A percentile compares a stretch with the other conserved stretches of the same genome.
phyloP scores from a whole-genome alignment of 2,797 vertebrate genomes.

The Tokudaia muenninki region DNA sequence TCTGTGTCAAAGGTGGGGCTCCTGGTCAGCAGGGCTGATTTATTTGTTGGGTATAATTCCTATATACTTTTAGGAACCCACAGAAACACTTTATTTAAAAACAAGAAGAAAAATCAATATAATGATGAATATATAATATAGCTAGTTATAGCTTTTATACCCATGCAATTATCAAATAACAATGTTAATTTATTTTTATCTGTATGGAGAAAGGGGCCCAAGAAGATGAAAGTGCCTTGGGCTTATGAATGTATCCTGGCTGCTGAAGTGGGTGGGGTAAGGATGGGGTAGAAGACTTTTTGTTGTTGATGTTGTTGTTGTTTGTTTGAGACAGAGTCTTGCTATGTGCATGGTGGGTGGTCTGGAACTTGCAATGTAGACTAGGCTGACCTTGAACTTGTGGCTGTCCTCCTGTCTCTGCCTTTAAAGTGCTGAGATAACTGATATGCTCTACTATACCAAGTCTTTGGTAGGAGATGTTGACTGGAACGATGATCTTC shows the following conservation, averaged over 20 bases:
- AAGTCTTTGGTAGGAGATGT: not conserved
- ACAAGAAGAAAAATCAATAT: constrained; percentile 14
- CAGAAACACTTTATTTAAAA: constrained; percentile 31
- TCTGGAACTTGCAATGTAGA: not conserved
- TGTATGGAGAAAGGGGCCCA: not conserved
- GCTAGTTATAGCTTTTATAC: not conserved
- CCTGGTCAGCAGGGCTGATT: constrained; percentile 89
- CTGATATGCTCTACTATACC: not conserved
- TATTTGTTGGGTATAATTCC: constrained; percentile 88
- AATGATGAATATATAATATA: not conserved
- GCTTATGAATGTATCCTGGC: constrained; percentile 92
- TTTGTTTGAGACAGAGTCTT: not conserved
- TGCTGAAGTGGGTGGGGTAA: not conserved
- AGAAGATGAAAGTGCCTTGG: constrained; percentile 85
- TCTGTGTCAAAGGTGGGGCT: constrained; percentile 92
- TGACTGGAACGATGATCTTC: constrained; percentile 88
- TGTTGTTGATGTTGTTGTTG: not conserved
- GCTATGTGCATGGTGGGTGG: not conserved
- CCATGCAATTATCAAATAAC: not conserved
- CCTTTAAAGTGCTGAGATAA: not conserved
- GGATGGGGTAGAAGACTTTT: not conserved
- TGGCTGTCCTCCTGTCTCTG: not conserved
- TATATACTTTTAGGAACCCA: constrained; percentile 79
- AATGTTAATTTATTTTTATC: not conserved
- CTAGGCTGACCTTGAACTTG: not conserved